Conservation (phyloP, 64 coral and sea anemone genomes). For the Montipora capricornis region DNA sequence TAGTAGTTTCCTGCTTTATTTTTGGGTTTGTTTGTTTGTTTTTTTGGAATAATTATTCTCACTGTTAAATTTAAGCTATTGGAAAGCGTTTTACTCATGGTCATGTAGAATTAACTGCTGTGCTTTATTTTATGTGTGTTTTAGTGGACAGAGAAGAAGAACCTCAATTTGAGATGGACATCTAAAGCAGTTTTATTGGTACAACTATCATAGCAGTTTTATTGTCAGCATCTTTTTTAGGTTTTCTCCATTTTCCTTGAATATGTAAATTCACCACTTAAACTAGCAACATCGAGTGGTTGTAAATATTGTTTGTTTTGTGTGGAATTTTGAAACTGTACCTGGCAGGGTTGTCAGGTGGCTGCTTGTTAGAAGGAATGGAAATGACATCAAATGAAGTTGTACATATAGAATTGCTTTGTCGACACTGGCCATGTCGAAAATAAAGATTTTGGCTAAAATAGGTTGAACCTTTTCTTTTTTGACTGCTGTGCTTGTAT, state of each 20-base stretch:
- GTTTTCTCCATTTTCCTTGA: not conserved
- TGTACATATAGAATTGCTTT: slow-evolving; percentile 50
- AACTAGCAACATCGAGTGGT: slow-evolving; percentile 2
- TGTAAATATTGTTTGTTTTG: slow-evolving; percentile 36
- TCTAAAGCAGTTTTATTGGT: slow-evolving; percentile 23
- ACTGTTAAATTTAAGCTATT: too few species aligned
- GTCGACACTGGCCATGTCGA: slow-evolving; percentile 28
- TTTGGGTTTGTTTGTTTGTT: too few species aligned
- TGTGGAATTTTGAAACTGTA: slow-evolving; percentile 9
- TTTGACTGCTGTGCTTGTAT: not conserved
- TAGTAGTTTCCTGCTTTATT: too few species aligned
- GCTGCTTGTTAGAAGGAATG: slow-evolving; percentile 15
- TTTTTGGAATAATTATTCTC: too few species aligned
- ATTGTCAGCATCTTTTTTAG: not conserved
- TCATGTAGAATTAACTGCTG: not conserved
- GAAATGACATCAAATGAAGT: slow-evolving; percentile 26
- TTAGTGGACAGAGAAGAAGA: slow-evolving; percentile 59
- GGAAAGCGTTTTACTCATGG: too few species aligned
- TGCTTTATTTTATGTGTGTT: not conserved
- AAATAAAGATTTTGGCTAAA: slow-evolving; percentile 35
- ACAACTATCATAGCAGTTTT: not conserved
- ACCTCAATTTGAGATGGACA: slow-evolving; percentile 90
- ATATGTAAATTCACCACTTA: not conserved
- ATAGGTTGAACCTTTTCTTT: not conserved
- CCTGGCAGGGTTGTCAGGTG: not conserved